Evolutionary conservation across 2,888 invertebrate species (phyloP), one percentile per base, ranked within the genome.

Genomic region (Drosophila mercatorum): DNA sequence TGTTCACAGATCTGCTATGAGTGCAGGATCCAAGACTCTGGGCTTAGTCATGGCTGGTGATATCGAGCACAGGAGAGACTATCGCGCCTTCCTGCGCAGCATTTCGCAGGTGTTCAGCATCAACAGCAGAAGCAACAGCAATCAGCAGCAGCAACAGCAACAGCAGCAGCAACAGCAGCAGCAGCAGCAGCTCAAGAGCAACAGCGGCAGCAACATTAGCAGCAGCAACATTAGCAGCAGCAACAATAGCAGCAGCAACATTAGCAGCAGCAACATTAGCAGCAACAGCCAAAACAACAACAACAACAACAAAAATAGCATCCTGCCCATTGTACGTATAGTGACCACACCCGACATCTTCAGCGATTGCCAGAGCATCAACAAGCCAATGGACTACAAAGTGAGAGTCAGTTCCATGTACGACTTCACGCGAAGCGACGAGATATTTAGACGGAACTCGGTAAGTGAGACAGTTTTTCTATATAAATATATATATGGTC

Each of bases 101-200:
- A 90, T 92, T 70, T 92, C 92, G 4, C 91, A 92, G 46, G 91
- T 90, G 43, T 82, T 92, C 17, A 84, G 85, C 75, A 46, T 83
- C 3, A 91, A 87, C 43, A 65, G 60, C 47, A 85, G 75, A 8
- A 47, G 44, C 26, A 53, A 49, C 49, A 34, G 34, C 34, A 38
- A 52, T 14, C 52, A 52, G 0, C 36, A 36, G 4, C 46, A 58
- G 8, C 47, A 59, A 14, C 51, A 72, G 11, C 10, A 10, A 0
- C 36, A 36, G 11, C 36, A 87, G 2, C 34, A 49, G 8, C 31
- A n/a, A n/a, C 34, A 34, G 34, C 40, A 69, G 57, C 46, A 80
- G 80, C 10, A 47, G 47, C n/a, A 51, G 49, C 46, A 38, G 40
- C 4, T 31, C 69, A 34, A 63, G 38, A 36, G 56, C 69, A 78